Evolutionary conservation across 2,113 vertebrate genomes (phyloP).

Genomic region (Zosterops hypoxanthus): DNA sequence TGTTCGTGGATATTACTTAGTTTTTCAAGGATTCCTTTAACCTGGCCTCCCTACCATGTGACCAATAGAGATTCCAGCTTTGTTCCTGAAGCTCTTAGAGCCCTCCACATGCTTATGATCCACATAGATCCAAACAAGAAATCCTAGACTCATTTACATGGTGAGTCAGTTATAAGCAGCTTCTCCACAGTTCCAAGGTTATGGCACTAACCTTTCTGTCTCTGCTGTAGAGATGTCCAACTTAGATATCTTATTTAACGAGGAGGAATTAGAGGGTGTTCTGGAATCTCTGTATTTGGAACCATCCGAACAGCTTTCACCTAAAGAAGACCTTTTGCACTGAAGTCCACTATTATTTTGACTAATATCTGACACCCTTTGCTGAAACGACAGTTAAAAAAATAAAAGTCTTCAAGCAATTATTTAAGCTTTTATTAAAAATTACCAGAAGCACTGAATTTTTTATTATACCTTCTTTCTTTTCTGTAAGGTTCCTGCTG

Average conservation of each 20-base stretch:
- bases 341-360: conserved; percentile 79
- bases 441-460: background rate
- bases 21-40: background rate
- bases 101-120: background rate
- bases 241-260: conserved; percentile 73
- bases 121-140: background rate
- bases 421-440: background rate
- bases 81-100: background rate
- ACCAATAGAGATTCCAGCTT: background rate
- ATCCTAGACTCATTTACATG: background rate
- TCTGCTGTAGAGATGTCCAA: conserved; percentile 69
- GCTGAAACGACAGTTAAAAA: conserved; percentile 61
- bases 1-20: background rate
- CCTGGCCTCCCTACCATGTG: rapidly evolving
- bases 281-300: conserved; percentile 85
- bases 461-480: conserved; percentile 86
- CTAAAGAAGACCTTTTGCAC: conserved; percentile 84
- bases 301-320: conserved; percentile 81
- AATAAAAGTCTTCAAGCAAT: background rate
- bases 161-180: background rate
- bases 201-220: conserved; percentile 72
- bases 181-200: background rate
- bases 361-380: conserved; percentile 84
- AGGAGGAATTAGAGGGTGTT: conserved; percentile 79
- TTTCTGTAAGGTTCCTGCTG: conserved; percentile 89